Evolutionary conservation across 2,888 invertebrate genomes (phyloP), one percentile per base, ranked within the genome.

Genomic region (Amphipyra tragopoginis): DNA sequence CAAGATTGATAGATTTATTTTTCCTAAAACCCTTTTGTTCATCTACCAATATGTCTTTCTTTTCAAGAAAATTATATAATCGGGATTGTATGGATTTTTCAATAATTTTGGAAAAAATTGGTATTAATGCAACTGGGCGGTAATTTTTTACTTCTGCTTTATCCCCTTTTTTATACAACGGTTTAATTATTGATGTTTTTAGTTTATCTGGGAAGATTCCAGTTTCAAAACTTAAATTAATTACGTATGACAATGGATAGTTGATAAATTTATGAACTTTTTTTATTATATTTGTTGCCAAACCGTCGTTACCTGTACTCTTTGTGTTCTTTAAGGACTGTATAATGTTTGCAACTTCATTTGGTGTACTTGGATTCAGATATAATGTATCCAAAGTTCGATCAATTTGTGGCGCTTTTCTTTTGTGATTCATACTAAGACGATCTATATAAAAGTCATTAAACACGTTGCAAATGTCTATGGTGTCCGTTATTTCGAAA

Each of bases 231-330:
- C 39, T n/a, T n/a, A 39, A 5, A 39, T 39, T 39, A n/a, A 39
- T 2, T 11, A 39, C n/a, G 6, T n/a, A 13, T 11, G 11, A n/a
- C 5, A 39, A 11, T 4, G n/a, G 39, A 39, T 13, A 3, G 11
- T 11, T 11, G 11, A 39, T 29, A 40, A 36, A 48, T 14, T 26
- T 29, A 50, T 50, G 21, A 4, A 39, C 39, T 36, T 36, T 21
- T 34, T 36, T 53, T 9, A 50, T 53, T 5, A 44, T 21, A 3
- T 43, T 44, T 43, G 53, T 44, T 13, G 26, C 26, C 5, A 51
- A 7, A 4, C 36, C 34, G 13, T 53, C 13, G 2, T 44, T 8
- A 10, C 36, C 44, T 3, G 29, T 29, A 29, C 44, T 54, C 5
- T 29, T 44, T 11, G 29, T 44, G n/a, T 44, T 44, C n/a, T 10